Percentiles rank a stretch among this genome's conserved stretches.
phyloP scores from a whole-genome alignment of 1,140 invertebrate genomes.

The Lasioglossum albipes region DNA sequence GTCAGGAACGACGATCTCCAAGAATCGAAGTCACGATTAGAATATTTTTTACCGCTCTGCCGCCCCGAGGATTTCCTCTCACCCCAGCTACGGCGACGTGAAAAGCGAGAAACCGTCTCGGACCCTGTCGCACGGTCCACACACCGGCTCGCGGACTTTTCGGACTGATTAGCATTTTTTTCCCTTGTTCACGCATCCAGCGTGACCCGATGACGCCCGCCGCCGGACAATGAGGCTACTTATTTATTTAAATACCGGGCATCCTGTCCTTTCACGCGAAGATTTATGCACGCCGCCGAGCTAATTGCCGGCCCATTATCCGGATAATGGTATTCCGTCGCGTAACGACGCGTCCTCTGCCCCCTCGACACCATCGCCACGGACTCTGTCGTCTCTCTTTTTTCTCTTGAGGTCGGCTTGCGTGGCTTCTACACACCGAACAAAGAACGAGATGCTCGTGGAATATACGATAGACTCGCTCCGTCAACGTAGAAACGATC shows the following conservation, averaged over 20 bases:
- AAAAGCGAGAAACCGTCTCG: conserved; percentile 6
- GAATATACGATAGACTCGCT: conserved; percentile 50
- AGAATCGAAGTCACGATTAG: no score
- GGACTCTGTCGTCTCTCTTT: background rate
- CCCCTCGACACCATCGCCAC: background rate
- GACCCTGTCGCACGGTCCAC: background rate
- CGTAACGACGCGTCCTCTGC: conserved; percentile 60
- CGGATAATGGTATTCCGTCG: conserved; percentile 72
- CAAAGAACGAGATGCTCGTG: conserved; percentile 50
- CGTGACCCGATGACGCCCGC: conserved; percentile 66
- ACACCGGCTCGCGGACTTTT: conserved; percentile 53
- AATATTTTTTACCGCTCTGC: no score
- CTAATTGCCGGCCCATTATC: conserved; percentile 73
- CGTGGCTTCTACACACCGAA: conserved; percentile 29
- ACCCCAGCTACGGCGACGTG: background rate
- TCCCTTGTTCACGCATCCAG: conserved; percentile 62
- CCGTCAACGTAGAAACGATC: conserved; percentile 9
- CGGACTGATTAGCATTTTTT: conserved; percentile 71
- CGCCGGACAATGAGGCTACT: conserved; percentile 69
- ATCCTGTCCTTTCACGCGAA: conserved; percentile 73
- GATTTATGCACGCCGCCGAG: conserved; percentile 72
- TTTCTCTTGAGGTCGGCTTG: conserved; percentile 5
- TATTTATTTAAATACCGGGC: conserved; percentile 74
- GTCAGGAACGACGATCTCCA: no score
- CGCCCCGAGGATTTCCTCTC: no score